These are phyloP conservation scores for Crambe crambe DNA, from an alignment of 37 sponge, comb jelly and placozoan species.

Conservation along the genomic window DNA sequence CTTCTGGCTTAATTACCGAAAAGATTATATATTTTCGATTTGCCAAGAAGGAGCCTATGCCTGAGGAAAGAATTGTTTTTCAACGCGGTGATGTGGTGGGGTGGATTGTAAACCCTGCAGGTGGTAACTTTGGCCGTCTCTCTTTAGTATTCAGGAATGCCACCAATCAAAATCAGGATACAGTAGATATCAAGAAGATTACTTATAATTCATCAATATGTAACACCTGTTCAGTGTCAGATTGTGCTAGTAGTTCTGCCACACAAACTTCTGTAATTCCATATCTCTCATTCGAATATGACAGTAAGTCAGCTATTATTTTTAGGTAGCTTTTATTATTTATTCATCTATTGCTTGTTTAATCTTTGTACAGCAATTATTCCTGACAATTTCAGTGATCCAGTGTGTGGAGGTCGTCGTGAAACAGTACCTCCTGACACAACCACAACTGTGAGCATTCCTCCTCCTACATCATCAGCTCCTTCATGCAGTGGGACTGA, in stretches of 20 bases:
- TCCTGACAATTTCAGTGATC: too few species aligned
- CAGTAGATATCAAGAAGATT: too few species aligned
- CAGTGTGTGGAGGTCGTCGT: too few species aligned
- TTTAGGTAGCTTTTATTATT: too few species aligned
- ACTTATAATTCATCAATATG: too few species aligned
- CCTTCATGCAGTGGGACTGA: too few species aligned
- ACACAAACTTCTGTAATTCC: conserved; percentile 13
- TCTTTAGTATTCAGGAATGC: neutral
- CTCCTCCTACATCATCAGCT: neutral
- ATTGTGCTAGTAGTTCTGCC: neutral
- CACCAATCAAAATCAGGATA: neutral
- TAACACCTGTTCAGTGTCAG: neutral
- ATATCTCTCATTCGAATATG: conserved; percentile 16
- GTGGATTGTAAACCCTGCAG: neutral
- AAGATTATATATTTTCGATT: conserved; percentile 7
- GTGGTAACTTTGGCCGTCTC: neutral
- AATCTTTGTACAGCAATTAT: too few species aligned
- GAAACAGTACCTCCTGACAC: too few species aligned
- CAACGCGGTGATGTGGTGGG: conserved; percentile 44
- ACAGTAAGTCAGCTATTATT: too few species aligned
- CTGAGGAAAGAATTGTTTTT: neutral
- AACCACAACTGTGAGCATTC: neutral
- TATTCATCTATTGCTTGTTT: too few species aligned
- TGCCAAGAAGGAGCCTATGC: neutral
- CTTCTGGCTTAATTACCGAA: neutral